Conservation (phyloP, 2,113 vertebrate genomes). For the Gasterosteus aculeatus region DNA sequence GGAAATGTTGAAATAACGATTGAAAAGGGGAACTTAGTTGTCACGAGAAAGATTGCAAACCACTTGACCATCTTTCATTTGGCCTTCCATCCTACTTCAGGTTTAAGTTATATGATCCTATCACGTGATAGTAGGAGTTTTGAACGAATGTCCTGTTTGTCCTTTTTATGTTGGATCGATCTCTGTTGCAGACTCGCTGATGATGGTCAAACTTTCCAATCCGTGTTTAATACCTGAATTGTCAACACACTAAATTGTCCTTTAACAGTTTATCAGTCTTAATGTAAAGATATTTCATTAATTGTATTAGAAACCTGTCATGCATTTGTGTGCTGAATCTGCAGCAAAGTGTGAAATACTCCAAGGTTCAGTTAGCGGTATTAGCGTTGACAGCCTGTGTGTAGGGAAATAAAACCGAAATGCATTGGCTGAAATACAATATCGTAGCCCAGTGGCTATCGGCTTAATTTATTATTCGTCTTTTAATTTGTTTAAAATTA, state of each 20-base stretch:
- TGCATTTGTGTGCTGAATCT: not conserved
- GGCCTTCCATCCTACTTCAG: not conserved
- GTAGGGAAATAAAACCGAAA: not conserved
- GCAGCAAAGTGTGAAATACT: not conserved
- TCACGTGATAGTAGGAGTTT: not conserved
- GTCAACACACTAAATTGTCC: too few relatives aligned
- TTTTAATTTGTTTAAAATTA: not conserved
- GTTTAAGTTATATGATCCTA: not conserved
- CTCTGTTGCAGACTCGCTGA: not conserved
- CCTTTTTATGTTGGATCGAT: not conserved
- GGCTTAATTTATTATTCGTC: not conserved
- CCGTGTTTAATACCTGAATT: not conserved
- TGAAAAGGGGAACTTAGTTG: slow-evolving; percentile 13
- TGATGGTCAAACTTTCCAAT: not conserved
- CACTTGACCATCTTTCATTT: not conserved
- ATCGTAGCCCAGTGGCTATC: not conserved
- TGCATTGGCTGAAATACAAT: not conserved
- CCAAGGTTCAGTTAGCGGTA: not conserved
- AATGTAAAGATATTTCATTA: not conserved
- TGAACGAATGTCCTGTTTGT: not conserved
- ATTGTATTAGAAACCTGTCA: not conserved
- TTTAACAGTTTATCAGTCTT: not conserved
- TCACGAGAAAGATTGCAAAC: slow-evolving; percentile 12
- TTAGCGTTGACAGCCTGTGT: not conserved
- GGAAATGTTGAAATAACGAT: slow-evolving; percentile 15